A percentile compares a stretch with the other conserved stretches of the same genome.
These are phyloP conservation scores for Aleiodes testaceus DNA, from an alignment of 2,888 invertebrate species.

Conservation along the genomic window DNA sequence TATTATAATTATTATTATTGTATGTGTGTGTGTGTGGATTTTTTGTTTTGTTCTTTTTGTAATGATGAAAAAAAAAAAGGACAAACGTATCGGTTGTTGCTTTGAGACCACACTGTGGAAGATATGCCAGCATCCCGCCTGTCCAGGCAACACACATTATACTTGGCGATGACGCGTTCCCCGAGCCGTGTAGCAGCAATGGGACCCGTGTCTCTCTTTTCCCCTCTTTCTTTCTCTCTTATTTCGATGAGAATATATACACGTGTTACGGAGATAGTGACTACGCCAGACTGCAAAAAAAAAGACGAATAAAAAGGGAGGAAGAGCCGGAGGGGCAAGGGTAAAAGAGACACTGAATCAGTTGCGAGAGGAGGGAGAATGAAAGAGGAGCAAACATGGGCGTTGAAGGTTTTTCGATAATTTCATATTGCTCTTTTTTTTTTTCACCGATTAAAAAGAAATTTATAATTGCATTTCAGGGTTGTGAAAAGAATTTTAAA, in stretches of 20 bases:
- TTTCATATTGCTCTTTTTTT: constrained; percentile 41
- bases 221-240: not conserved
- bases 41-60: not conserved
- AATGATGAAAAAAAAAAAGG: not conserved
- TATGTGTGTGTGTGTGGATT: not conserved
- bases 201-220: not conserved
- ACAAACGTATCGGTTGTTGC: constrained; percentile 21
- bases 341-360: constrained; percentile 20
- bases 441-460: constrained; percentile 9
- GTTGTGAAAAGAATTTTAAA: not conserved
- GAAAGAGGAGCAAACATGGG: constrained; percentile 29
- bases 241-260: constrained; percentile 38
- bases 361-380: constrained; percentile 45
- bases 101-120: constrained; percentile 53
- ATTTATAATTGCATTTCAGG: not conserved
- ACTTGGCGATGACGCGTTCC: constrained; percentile 71
- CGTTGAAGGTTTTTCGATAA: constrained; percentile 51
- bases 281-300: constrained; percentile 39
- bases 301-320: constrained; percentile 37
- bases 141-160: constrained; percentile 64
- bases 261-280: constrained; percentile 40
- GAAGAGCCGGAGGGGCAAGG: constrained; percentile 49
- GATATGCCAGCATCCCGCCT: constrained; percentile 50
- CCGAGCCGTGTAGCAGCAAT: constrained; percentile 44
- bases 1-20: no score